Conservation (phyloP, 2,113 vertebrate genomes). For the Pyrgilauda ruficollis region DNA sequence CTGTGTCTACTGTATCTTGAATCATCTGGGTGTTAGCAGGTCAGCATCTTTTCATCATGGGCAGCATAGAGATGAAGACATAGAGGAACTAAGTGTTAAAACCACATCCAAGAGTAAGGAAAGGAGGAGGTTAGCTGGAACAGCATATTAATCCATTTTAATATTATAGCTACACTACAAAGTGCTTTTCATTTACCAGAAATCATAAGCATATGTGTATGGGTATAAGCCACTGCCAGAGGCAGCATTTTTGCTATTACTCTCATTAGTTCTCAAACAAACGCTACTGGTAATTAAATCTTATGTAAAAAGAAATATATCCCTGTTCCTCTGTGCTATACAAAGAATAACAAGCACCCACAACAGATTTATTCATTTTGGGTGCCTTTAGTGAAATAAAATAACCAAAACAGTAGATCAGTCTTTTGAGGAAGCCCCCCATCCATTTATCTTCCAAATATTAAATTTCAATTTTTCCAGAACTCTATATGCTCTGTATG, state of each 20-base stretch:
- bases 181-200: background rate
- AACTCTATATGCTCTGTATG: background rate
- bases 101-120: background rate
- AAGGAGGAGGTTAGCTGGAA: background rate
- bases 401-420: background rate
- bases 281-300: background rate
- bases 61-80: background rate
- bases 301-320: background rate
- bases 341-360: background rate
- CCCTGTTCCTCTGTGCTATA: background rate
- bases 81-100: background rate
- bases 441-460: background rate
- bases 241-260: background rate
- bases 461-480: background rate
- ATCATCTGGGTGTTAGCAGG: background rate
- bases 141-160: background rate
- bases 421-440: background rate
- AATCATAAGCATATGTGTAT: background rate
- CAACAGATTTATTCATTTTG: background rate
- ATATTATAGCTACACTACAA: background rate
- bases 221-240: background rate
- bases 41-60: background rate
- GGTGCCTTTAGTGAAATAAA: background rate
- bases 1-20: background rate
- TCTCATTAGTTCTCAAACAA: background rate